Evolutionary conservation across 2,113 vertebrate genomes (phyloP).

Genomic region (Entomyzon cyanotis): DNA sequence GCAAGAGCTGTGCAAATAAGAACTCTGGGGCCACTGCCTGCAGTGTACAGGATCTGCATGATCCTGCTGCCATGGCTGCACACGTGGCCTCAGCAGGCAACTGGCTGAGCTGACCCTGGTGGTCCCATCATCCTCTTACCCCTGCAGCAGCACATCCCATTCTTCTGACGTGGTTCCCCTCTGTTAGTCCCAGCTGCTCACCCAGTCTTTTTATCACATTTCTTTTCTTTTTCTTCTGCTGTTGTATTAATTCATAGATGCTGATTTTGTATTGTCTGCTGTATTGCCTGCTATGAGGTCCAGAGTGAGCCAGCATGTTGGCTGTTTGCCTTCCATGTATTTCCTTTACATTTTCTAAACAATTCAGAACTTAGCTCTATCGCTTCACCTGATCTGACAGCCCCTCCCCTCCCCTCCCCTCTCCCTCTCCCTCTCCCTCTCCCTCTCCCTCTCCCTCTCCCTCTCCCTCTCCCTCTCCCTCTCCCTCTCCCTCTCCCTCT

Average conservation of each 20-base stretch:
- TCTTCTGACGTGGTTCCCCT: neutral
- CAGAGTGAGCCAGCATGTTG: neutral
- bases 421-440: too few species aligned
- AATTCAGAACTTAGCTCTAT: neutral
- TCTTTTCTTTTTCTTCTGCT: neutral
- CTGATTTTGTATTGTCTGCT: neutral
- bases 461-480: too few species aligned
- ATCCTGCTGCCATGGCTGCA: neutral
- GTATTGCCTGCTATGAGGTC: neutral
- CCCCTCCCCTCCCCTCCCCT: neutral
- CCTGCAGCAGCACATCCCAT: neutral
- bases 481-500: too few species aligned
- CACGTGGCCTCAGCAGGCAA: fast-evolving
- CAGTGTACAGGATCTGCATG: neutral
- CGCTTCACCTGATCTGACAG: neutral
- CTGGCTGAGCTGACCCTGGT: neutral
- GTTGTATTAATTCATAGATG: neutral
- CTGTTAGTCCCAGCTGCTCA: neutral
- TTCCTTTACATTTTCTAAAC: neutral
- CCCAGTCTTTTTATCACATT: neutral
- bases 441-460: too few species aligned
- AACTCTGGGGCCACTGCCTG: neutral
- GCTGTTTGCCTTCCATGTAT: neutral
- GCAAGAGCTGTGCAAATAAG: neutral
- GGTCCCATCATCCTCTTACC: neutral